Conservation (phyloP, 1,140 invertebrate species). For the Hycleus phaleratus region DNA sequence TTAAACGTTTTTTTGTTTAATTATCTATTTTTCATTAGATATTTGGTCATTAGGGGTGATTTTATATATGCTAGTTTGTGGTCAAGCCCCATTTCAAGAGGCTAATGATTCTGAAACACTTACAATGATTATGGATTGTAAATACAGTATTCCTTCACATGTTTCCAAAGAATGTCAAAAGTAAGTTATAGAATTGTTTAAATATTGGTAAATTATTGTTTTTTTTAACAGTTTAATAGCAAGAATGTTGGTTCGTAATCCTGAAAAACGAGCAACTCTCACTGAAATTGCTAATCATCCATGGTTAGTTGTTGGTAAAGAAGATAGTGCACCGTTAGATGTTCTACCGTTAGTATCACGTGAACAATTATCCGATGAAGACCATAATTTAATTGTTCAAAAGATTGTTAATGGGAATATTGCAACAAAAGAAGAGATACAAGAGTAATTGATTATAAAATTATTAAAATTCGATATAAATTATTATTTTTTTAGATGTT, state of each 20-base stretch:
- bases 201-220: conserved; percentile 6
- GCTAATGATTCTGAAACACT: conserved; percentile 98
- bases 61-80: conserved; percentile 96
- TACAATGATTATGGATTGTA: conserved; percentile 99
- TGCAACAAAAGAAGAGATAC: conserved; percentile 86
- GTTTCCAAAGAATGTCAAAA: conserved; percentile 80
- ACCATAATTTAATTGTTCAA: conserved; percentile 85
- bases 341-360: conserved; percentile 71
- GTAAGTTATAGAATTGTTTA: conserved; percentile 42
- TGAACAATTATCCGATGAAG: conserved; percentile 82
- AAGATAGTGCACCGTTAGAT: conserved; percentile 43
- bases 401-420: conserved; percentile 96
- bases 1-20: neutral
- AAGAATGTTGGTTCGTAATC: conserved; percentile 87
- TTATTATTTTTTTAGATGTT: conserved; percentile 55
- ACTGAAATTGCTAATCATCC: conserved; percentile 82
- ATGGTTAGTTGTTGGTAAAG: conserved; percentile 65
- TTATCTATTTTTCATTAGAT: neutral
- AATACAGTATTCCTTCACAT: conserved; percentile 87
- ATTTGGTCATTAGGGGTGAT: conserved; percentile 95
- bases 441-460: conserved; percentile 56
- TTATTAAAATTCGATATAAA: neutral
- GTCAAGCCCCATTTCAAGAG: conserved; percentile 95
- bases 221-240: conserved; percentile 66
- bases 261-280: conserved; percentile 79